Percentiles rank a stretch among this genome's conserved stretches.
Conservation (phyloP, 92 coral and sea anemone genomes). For the Chrysogorgia sp. region DNA sequence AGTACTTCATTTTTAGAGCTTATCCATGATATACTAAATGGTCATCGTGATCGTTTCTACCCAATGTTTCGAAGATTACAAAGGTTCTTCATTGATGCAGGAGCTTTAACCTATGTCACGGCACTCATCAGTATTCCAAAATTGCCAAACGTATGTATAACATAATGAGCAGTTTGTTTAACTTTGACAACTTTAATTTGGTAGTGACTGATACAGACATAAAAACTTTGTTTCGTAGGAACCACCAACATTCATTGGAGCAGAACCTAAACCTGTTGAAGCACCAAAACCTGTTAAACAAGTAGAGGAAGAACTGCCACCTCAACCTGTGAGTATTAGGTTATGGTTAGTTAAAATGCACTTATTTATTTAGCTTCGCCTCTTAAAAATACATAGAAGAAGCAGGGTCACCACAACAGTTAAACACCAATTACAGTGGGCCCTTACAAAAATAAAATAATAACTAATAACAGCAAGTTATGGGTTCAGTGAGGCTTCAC, state of each 20-base stretch:
- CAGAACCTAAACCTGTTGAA: constrained; percentile 67
- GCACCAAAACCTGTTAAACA: constrained; percentile 55
- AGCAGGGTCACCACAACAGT: too few species aligned
- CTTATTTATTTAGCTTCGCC: too few species aligned
- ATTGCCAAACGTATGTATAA: constrained; percentile 73
- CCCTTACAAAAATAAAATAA: too few species aligned
- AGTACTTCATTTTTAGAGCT: constrained; percentile 56
- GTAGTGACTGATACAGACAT: background rate
- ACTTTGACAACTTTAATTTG: background rate
- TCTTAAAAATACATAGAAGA: too few species aligned
- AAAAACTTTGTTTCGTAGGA: constrained; percentile 33
- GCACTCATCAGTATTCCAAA: constrained; percentile 81
- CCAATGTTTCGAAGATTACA: constrained; percentile 64
- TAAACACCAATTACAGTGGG: too few species aligned
- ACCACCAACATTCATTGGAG: constrained; percentile 75
- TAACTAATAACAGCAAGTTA: too few species aligned
- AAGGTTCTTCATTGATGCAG: constrained; percentile 96
- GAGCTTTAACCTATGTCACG: constrained; percentile 87
- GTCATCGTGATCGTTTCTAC: constrained; percentile 88
- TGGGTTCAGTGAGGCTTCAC: too few species aligned
- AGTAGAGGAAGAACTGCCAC: constrained; percentile 62
- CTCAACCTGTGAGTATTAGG: constrained; percentile 52
- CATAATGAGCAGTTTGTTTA: background rate
- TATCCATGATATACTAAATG: constrained; percentile 77
- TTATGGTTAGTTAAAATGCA: background rate